Evolutionary conservation across 1,140 invertebrate species (phyloP).

Genomic region (Drosophila paulistorum): DNA sequence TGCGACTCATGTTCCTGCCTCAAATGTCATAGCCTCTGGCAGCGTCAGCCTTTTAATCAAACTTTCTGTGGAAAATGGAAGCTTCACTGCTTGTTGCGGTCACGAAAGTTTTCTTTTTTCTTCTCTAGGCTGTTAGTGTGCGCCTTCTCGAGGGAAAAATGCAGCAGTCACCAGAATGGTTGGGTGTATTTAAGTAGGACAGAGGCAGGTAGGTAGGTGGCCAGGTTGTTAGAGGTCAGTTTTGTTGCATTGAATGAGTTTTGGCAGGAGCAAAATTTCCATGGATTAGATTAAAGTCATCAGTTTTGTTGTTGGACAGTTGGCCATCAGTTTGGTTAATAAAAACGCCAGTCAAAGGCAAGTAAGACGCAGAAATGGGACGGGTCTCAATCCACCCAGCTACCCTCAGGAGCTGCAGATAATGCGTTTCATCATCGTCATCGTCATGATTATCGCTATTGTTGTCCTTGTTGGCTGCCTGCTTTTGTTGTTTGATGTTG

Average conservation of each 20-base stretch:
- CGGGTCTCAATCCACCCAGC: not conserved
- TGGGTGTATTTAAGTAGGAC: conserved; percentile 1
- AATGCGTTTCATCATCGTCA: conserved; percentile 17
- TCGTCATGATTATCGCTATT: conserved; percentile 47
- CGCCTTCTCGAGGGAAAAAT: conserved; percentile 1
- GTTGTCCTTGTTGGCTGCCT: conserved; percentile 12
- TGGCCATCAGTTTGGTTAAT: conserved; percentile 21
- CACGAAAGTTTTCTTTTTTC: not conserved
- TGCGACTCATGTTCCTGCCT: conserved; percentile 1
- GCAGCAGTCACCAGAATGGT: conserved; percentile 4
- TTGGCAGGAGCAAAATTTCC: not conserved
- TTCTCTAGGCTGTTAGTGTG: not conserved
- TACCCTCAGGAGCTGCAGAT: conserved; percentile 5
- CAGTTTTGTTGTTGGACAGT: not conserved
- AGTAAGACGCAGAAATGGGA: not conserved
- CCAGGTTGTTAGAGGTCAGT: too few relatives aligned
- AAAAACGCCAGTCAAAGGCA: conserved; percentile 59
- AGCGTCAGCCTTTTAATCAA: conserved; percentile 44
- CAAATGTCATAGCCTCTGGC: conserved; percentile 9
- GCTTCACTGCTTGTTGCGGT: conserved; percentile 24
- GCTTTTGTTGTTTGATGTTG: not conserved
- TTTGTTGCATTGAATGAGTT: too few relatives aligned
- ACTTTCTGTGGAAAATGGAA: conserved; percentile 25
- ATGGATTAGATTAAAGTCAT: conserved; percentile 36
- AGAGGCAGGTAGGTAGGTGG: not conserved